Percentiles rank a stretch among this genome's conserved stretches.
Conservation (phyloP, 2,113 vertebrate genomes). For the Cephalopterus ornatus region DNA sequence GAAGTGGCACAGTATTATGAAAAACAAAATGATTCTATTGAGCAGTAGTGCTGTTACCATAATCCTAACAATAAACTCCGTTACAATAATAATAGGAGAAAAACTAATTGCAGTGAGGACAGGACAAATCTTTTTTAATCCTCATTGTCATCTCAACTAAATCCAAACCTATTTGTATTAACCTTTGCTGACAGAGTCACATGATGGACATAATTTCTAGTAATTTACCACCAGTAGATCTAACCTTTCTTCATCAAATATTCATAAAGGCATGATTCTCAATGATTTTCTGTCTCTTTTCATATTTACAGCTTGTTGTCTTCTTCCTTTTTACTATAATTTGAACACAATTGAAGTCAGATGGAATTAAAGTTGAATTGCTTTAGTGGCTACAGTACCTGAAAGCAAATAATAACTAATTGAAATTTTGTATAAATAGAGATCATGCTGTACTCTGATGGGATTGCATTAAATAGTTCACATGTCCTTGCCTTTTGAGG, state of each 20-base stretch:
- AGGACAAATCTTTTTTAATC: constrained; percentile 87
- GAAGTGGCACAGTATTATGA: constrained; percentile 41
- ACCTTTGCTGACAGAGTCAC: constrained; percentile 93
- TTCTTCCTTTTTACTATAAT: constrained; percentile 84
- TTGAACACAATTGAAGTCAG: constrained; percentile 89
- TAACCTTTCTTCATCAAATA: constrained; percentile 95
- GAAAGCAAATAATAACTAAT: constrained; percentile 59
- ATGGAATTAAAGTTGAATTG: constrained; percentile 88
- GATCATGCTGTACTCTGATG: neutral
- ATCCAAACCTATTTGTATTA: constrained; percentile 89
- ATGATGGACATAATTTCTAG: constrained; percentile 87
- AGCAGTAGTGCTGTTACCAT: constrained; percentile 45
- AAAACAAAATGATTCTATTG: constrained; percentile 61
- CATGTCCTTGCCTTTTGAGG: neutral
- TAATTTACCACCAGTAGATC: constrained; percentile 92
- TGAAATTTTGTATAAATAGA: neutral
- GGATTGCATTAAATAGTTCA: neutral
- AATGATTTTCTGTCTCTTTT: constrained; percentile 99
- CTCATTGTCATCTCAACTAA: constrained; percentile 82
- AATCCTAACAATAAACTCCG: constrained; percentile 69
- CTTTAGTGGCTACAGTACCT: constrained; percentile 66
- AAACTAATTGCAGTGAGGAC: constrained; percentile 82
- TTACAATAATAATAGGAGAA: constrained; percentile 76
- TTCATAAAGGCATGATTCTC: constrained; percentile 95
- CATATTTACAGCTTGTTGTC: constrained; percentile 96